Evolutionary conservation across 1,140 invertebrate genomes (phyloP).

Genomic region (Sinonovacula constricta): DNA sequence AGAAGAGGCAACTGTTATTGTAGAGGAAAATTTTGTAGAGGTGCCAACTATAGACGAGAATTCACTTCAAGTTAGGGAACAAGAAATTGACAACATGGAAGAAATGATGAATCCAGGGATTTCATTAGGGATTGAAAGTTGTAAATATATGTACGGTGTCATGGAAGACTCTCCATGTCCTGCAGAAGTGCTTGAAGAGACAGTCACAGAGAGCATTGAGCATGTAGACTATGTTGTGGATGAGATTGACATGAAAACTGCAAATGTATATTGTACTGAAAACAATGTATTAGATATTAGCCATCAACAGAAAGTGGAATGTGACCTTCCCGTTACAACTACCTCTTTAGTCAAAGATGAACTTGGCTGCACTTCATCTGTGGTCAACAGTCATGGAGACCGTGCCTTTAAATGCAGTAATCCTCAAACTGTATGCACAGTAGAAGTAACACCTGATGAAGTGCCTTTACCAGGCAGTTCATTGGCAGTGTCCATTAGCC

Average conservation of each 20-base stretch:
- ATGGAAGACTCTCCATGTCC: slow-evolving; percentile 32
- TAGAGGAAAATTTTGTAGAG: background rate
- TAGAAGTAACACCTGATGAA: no score
- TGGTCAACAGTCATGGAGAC: no score
- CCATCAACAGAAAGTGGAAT: no score
- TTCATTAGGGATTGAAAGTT: background rate
- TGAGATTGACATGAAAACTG: background rate
- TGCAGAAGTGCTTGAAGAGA: slow-evolving; percentile 29
- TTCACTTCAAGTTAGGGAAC: background rate
- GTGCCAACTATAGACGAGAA: background rate
- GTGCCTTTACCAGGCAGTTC: no score
- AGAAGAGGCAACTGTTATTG: slow-evolving; percentile 9
- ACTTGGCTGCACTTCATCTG: no score
- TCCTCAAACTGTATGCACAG: no score
- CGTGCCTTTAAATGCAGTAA: no score
- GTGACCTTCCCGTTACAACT: no score
- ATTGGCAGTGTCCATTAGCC: no score
- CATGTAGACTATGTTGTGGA: background rate
- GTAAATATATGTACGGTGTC: slow-evolving; percentile 30
- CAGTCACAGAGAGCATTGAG: slow-evolving; percentile 5
- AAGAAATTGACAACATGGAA: background rate
- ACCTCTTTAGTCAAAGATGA: no score
- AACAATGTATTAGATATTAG: no score
- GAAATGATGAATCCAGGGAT: background rate
- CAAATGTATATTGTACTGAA: no score